Evolutionary conservation across 2,113 vertebrate genomes (phyloP), one percentile per base, ranked within the genome.

Genomic region (Orycteropus afer): DNA sequence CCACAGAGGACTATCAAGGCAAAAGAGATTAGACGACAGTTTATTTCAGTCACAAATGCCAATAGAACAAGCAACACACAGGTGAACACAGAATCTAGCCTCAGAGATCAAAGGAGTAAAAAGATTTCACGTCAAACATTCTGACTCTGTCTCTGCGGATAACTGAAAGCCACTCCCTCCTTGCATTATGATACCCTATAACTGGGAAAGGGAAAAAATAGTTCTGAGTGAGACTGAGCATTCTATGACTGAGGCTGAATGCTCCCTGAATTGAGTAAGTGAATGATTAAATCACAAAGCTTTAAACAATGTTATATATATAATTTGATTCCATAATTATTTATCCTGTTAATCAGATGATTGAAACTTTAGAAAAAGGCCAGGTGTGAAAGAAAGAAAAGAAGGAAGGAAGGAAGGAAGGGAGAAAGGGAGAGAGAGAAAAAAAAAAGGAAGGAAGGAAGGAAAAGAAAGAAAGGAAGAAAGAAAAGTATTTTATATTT

Each of bases 171-270:
- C 13, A 7, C 63, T 74, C 9, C 3, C 14, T 51, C 27, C 23
- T 13, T 92, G 85, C 15, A 69, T 7, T 10, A 32, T 23, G 13
- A 51, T 51, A 5, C 9, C 8, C 3, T 42, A 1, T 34, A 59
- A 25, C 4, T 27, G 49, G 7, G 10, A 29, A 92, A 3, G 3
- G 20, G 22, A 49, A 34, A 7, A 12, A 0, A 10, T 22, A 11
- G 12, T 11, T 61, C 14, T 55, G 9, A 27, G 12, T 37, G 8
- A 86, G 55, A 69, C 25, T 57, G 34, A 59, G 22, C 1, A 37
- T 23, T n/a, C 6, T 53, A 45, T 65, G 55, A 73, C 23, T 25
- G 34, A 71, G 6, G 29, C 9, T 14, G 11, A 87, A 15, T 15
- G 2, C 11, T 74, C 11, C 3, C 6, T 67, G 11, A 77, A 55